Conservation (phyloP, 2,113 vertebrate species). For the Nycticorax nycticorax region DNA sequence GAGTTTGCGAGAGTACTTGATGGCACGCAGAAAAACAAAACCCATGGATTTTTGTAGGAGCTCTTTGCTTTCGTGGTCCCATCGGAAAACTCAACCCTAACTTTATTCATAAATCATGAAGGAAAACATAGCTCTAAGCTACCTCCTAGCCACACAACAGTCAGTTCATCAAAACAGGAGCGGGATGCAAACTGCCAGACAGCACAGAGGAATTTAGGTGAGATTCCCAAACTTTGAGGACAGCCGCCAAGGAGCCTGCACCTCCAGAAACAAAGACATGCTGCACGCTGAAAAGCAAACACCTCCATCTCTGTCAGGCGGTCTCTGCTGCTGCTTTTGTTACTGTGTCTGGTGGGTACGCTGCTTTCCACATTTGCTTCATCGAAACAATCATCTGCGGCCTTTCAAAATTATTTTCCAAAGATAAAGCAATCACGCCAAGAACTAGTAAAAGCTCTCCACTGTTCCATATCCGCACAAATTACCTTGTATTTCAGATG, state of each 20-base stretch:
- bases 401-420: slow-evolving; percentile 66
- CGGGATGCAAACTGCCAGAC: background rate
- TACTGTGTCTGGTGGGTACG: background rate
- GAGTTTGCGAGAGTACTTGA: background rate
- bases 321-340: background rate
- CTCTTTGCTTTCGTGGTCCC: background rate
- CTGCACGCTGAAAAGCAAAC: background rate
- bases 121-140: slow-evolving; percentile 18
- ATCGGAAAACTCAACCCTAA: background rate
- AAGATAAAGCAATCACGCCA: slow-evolving; percentile 64
- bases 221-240: background rate
- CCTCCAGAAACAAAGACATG: background rate
- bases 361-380: slow-evolving; percentile 56
- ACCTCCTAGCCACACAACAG: background rate
- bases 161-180: background rate
- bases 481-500: slow-evolving; percentile 72
- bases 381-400: slow-evolving; percentile 65
- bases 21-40: background rate
- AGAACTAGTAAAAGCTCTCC: slow-evolving; percentile 65
- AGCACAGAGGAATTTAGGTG: background rate
- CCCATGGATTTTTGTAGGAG: background rate
- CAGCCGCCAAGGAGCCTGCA: background rate
- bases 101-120: slow-evolving; percentile 11
- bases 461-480: slow-evolving; percentile 71
- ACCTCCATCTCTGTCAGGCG: background rate